A percentile compares a stretch with the other conserved stretches of the same genome.
Evolutionary conservation across 2,797 vertebrate species (phyloP).

Genomic region (Ambastaia sidthimunki): DNA sequence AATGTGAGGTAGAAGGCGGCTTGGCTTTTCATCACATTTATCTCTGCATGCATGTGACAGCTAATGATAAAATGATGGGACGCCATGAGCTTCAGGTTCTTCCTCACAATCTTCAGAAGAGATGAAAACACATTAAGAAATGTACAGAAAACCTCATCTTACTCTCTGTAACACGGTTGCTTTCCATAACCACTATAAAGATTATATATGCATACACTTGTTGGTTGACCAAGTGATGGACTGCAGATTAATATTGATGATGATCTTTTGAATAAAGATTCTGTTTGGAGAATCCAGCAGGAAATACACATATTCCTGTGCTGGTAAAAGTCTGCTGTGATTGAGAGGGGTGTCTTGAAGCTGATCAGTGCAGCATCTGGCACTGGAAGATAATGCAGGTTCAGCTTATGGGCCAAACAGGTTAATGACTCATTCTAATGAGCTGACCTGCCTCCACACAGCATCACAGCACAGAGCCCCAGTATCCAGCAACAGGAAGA

Average conservation of each 20-base stretch:
- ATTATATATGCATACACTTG: not conserved
- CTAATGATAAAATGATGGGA: constrained; percentile 35
- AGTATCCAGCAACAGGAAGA: constrained; percentile 5
- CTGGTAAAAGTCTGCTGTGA: not conserved
- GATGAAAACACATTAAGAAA: constrained; percentile 1
- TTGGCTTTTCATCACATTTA: constrained; percentile 11
- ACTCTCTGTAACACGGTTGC: not conserved
- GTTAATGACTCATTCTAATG: constrained; percentile 47
- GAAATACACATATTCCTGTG: not conserved
- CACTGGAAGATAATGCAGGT: constrained; percentile 23
- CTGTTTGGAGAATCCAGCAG: not conserved
- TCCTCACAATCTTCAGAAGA: not conserved
- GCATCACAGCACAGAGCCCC: constrained; percentile 7
- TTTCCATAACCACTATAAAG: not conserved
- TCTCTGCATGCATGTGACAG: not conserved
- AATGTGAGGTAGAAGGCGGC: not conserved
- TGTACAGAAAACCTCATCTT: not conserved
- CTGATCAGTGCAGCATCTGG: constrained; percentile 21
- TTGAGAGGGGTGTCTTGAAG: not conserved
- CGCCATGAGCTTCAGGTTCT: not conserved
- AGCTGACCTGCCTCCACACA: constrained; percentile 24
- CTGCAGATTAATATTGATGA: not conserved
- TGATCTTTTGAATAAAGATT: not conserved
- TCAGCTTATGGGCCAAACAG: constrained; percentile 23
- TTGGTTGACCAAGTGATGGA: too few species aligned